Evolutionary conservation across 2,888 invertebrate genomes (phyloP).

Genomic region (Drosophila barbarae): DNA sequence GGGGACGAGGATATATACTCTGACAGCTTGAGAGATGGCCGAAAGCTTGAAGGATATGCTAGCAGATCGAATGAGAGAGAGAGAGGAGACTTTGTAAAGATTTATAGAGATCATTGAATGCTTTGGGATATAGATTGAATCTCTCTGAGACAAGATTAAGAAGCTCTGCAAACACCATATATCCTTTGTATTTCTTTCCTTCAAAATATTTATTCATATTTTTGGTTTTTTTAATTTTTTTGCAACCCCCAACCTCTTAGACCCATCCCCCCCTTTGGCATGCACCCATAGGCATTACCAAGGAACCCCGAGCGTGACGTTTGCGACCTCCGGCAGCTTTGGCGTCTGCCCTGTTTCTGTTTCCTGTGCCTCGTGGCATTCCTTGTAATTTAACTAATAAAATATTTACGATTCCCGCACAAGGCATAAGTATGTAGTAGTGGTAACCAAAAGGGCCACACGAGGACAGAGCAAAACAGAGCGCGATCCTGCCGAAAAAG

Average conservation of each 20-base stretch:
- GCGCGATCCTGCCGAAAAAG: neutral
- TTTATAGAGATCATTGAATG: slow-evolving; percentile 2
- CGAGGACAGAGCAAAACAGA: neutral
- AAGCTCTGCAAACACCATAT: neutral
- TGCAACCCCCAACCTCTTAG: neutral
- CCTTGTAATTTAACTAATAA: slow-evolving; percentile 49
- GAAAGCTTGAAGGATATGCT: neutral
- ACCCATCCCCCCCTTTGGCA: neutral
- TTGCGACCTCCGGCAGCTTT: slow-evolving; percentile 49
- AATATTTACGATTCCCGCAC: slow-evolving; percentile 47
- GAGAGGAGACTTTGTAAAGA: neutral
- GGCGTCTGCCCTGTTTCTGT: slow-evolving; percentile 15
- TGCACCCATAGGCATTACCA: neutral
- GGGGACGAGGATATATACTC: slow-evolving; percentile 3
- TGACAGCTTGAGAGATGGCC: slow-evolving; percentile 7
- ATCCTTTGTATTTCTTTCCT: neutral
- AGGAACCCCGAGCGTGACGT: slow-evolving; percentile 44
- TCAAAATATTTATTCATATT: slow-evolving; percentile 10
- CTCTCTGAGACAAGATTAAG: neutral
- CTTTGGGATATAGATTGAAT: neutral
- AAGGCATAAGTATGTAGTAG: slow-evolving; percentile 22
- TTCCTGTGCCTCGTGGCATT: slow-evolving; percentile 27
- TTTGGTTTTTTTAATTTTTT: neutral
- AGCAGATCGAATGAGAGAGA: neutral
- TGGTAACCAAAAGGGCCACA: slow-evolving; percentile 23